Evolutionary conservation across 1,140 invertebrate species (phyloP).

Genomic region (Drosophila biarmipes): DNA sequence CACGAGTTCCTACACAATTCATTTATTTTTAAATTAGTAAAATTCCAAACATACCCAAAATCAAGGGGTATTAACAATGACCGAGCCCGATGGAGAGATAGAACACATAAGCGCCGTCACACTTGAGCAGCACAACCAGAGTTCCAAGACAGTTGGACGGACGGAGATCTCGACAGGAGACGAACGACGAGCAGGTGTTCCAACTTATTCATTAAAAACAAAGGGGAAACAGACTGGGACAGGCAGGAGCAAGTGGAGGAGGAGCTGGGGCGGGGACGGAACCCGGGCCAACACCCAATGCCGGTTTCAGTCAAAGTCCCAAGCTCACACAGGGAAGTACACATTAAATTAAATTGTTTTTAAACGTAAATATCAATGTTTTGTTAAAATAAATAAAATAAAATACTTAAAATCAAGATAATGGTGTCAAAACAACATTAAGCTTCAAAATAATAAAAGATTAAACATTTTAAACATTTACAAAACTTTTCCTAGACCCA

Average conservation of each 20-base stretch:
- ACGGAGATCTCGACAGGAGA: conserved; percentile 53
- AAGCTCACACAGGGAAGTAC: neutral
- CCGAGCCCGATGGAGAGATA: conserved; percentile 54
- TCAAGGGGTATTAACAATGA: conserved; percentile 52
- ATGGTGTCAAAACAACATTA: too few relatives aligned
- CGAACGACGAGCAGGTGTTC: conserved; percentile 72
- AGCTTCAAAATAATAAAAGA: too few relatives aligned
- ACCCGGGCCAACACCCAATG: conserved; percentile 45
- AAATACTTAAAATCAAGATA: too few relatives aligned
- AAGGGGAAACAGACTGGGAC: conserved; percentile 62
- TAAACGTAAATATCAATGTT: fast-evolving
- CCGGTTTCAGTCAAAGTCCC: conserved; percentile 7
- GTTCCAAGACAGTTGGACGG: conserved; percentile 15
- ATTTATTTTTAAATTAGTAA: neutral
- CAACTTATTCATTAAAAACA: conserved; percentile 80
- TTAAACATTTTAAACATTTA: too few relatives aligned
- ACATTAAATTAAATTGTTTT: neutral
- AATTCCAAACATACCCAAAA: neutral
- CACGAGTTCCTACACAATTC: neutral
- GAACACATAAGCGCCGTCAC: conserved; percentile 62
- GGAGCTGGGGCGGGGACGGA: conserved; percentile 2
- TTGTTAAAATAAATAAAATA: too few relatives aligned
- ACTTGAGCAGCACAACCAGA: conserved; percentile 61
- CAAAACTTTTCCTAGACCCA: too few relatives aligned
- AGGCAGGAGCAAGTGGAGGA: conserved; percentile 19